Evolutionary conservation across 2,888 invertebrate species (phyloP), one percentile per base, ranked within the genome.

Genomic region (Brenthis hecate): DNA sequence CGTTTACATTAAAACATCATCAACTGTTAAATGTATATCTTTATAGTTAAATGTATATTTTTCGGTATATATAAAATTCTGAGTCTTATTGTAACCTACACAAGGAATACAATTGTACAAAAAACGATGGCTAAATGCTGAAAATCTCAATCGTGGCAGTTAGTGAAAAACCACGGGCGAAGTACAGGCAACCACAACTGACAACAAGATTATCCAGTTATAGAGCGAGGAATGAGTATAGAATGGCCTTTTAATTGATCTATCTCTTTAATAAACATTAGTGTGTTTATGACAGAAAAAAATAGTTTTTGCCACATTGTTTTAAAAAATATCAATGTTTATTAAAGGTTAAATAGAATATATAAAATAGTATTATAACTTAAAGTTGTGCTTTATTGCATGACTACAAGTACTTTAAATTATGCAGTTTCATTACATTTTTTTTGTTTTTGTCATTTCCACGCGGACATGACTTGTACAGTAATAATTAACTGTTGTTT

Each of bases 161-260:
- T 72, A 72, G 69, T 67, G 66, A 65, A 65, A 68, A 70, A 68
- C 70, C 71, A 70, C 71, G 65, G 63, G 66, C 75, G 68, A 69
- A 73, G 71, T 70, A 65, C 65, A 68, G 66, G 69, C 71, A 62
- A 73, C 77, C 76, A 66, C 75, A 69, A 64, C 75, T 75, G 75
- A 74, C 74, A 75, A 73, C 75, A 74, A 77, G 77, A 78, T 77
- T 77, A 77, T 77, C 73, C 73, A 75, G 77, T 76, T 75, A 76
- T 77, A 66, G 69, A 66, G 66, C 61, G 64, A 68, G 68, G 65
- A 66, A 72, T 74, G 70, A 72, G 72, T 74, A 56, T 72, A 66
- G 73, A 72, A 74, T 70, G 62, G 71, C 13, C 65, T 50, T 62
- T 43, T 43, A 62, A 54, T 62, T 62, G 53, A 53, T 54, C 53